Evolutionary conservation across 2,113 vertebrate genomes (phyloP).

Genomic region (Xenopus laevis): DNA sequence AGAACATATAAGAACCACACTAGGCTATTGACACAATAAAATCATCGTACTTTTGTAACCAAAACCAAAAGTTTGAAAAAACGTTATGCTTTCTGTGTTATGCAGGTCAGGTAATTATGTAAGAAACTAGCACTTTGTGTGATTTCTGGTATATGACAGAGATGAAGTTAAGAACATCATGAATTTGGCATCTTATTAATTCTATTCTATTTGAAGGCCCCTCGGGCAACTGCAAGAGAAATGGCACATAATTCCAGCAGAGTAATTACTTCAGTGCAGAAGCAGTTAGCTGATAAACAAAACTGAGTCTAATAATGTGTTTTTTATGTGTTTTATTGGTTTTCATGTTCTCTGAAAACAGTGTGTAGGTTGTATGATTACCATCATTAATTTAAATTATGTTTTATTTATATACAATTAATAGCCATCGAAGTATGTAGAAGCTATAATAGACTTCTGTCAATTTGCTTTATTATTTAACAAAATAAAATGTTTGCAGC

Average conservation of each 20-base stretch:
- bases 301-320: slow-evolving; percentile 53
- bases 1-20: no score
- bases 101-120: slow-evolving; percentile 71
- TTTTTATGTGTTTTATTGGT: background rate
- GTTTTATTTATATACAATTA: slow-evolving; percentile 54
- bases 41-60: no score
- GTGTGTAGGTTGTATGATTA: slow-evolving; percentile 46
- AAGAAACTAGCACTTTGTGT: slow-evolving; percentile 70
- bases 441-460: background rate
- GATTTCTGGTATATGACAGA: slow-evolving; percentile 64
- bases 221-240: slow-evolving; percentile 64
- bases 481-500: background rate
- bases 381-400: slow-evolving; percentile 59
- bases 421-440: slow-evolving; percentile 45
- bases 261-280: slow-evolving; percentile 66
- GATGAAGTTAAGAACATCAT: slow-evolving; percentile 67
- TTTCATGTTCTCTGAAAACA: slow-evolving; percentile 49
- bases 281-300: slow-evolving; percentile 49
- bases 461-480: background rate
- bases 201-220: slow-evolving; percentile 65
- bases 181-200: slow-evolving; percentile 76
- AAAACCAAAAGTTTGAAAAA: background rate
- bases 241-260: slow-evolving; percentile 63
- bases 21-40: no score
- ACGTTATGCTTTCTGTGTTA: slow-evolving; percentile 1